phyloP scores from a whole-genome alignment of 2,888 invertebrate species.

The Cheilosia scutellata region DNA sequence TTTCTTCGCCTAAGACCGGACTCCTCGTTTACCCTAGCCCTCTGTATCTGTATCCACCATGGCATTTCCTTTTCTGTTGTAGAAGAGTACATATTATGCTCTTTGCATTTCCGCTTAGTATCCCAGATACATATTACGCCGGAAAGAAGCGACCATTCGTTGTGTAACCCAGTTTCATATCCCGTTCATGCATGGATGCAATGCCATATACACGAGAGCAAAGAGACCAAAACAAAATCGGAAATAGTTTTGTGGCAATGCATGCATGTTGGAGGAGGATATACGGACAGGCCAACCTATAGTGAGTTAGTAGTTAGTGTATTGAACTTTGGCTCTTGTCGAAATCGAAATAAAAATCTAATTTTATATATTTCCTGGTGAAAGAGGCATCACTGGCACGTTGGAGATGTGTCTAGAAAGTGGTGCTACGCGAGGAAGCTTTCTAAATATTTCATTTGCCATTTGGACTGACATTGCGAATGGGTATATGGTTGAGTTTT shows the following conservation, averaged over 20 bases:
- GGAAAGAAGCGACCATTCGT: conserved; percentile 74
- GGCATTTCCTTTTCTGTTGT: conserved; percentile 65
- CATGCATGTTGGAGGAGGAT: conserved; percentile 8
- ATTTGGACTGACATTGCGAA: conserved; percentile 53
- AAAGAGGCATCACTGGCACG: conserved; percentile 11
- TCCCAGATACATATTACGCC: conserved; percentile 71
- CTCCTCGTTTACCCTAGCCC: not conserved
- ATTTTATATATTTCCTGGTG: conserved; percentile 71
- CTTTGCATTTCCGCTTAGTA: conserved; percentile 69
- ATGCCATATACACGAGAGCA: not conserved
- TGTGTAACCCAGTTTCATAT: conserved; percentile 70
- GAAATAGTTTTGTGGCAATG: conserved; percentile 61
- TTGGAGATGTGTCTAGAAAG: conserved; percentile 64
- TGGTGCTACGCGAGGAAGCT: conserved; percentile 55
- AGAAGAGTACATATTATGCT: conserved; percentile 66
- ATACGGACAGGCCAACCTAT: conserved; percentile 10
- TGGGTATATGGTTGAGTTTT: conserved; percentile 37
- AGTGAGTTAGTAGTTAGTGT: conserved; percentile 19
- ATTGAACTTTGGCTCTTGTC: conserved; percentile 33
- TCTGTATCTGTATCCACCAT: conserved; percentile 12
- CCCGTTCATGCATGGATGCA: conserved; percentile 63
- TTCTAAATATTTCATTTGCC: conserved; percentile 68
- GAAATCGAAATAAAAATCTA: conserved; percentile 73
- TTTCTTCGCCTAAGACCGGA: conserved; percentile 22
- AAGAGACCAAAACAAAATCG: conserved; percentile 44